Percentiles rank a stretch among this genome's conserved stretches.
Conservation (phyloP, 2,888 invertebrate species). For the Glaucopsyche alexis region DNA sequence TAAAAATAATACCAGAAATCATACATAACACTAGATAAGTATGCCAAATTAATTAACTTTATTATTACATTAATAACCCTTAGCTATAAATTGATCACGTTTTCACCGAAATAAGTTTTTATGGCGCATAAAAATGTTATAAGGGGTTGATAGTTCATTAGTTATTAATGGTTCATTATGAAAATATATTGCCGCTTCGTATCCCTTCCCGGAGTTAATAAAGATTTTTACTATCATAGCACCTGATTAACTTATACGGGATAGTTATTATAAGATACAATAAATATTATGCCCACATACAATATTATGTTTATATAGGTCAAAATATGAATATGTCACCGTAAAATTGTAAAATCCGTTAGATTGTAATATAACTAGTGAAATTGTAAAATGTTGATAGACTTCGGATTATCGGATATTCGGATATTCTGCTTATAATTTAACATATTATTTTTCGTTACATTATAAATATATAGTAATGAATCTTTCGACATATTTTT, state of each 20-base stretch:
- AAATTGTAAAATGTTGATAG: too few species aligned
- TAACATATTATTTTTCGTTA: too few species aligned
- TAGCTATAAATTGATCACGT: not conserved
- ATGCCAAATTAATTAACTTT: not conserved
- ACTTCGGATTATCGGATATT: too few species aligned
- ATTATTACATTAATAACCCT: not conserved
- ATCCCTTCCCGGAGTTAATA: not conserved
- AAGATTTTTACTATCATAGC: not conserved
- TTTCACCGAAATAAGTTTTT: conserved; percentile 50
- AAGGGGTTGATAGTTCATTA: conserved; percentile 59
- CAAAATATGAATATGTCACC: too few species aligned
- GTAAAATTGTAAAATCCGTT: too few species aligned
- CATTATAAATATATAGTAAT: too few species aligned
- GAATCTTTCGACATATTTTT: too few species aligned
- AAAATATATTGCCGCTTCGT: conserved; percentile 10
- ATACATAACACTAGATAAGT: not conserved
- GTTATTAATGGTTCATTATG: conserved; percentile 60
- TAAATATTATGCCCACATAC: too few species aligned
- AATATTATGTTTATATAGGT: too few species aligned
- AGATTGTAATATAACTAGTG: too few species aligned
- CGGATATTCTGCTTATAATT: too few species aligned
- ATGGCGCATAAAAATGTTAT: conserved; percentile 66
- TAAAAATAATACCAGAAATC: too few species aligned
- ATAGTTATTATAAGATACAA: not conserved
- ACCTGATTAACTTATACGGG: conserved; percentile 3